Evolutionary conservation across 2,113 vertebrate genomes (phyloP).

Genomic region (Leucosticte australis): DNA sequence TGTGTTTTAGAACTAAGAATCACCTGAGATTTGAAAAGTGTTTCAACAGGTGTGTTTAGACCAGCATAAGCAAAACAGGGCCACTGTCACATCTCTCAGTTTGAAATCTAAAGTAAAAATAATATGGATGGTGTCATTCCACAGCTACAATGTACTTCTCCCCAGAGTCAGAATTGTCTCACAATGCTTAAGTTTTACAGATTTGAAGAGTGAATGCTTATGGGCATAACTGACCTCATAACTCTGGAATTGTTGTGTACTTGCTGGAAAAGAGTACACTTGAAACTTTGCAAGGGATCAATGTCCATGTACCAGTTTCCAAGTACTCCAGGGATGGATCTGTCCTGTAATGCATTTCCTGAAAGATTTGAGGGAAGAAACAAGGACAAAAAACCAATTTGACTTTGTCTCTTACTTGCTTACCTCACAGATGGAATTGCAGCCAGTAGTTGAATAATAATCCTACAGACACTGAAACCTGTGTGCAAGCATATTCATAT

Average conservation of each 20-base stretch:
- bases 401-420: neutral
- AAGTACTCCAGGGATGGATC: neutral
- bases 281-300: neutral
- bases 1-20: neutral
- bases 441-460: neutral
- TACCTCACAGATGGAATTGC: neutral
- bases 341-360: neutral
- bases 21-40: neutral
- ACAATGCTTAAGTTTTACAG: neutral
- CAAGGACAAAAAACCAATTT: neutral
- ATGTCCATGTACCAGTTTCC: fast-evolving
- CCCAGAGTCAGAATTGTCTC: neutral
- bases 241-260: neutral
- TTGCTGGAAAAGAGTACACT: neutral
- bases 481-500: neutral
- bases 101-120: neutral
- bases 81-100: neutral
- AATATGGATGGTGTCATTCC: neutral
- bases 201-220: neutral
- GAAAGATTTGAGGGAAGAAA: neutral
- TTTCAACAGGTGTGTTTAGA: neutral
- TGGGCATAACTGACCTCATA: neutral
- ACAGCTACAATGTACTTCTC: neutral
- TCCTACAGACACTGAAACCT: neutral
- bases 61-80: neutral